phyloP scores from a whole-genome alignment of 1,140 invertebrate species.

The Tribolium madens region DNA sequence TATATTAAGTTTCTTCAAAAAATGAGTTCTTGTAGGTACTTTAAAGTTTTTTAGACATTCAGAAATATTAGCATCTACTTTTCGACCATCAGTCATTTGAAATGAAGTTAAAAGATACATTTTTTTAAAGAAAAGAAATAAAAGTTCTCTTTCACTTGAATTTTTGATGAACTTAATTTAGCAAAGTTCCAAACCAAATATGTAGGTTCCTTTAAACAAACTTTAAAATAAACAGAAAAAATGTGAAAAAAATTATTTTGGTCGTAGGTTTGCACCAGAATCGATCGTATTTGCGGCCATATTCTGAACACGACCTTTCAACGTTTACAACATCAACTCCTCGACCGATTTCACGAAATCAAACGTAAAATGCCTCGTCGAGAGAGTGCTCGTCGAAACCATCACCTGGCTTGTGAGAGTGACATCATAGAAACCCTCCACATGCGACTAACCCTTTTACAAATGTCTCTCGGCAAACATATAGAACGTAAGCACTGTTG shows the following conservation, averaged over 20 bases:
- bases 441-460: conserved; percentile 86
- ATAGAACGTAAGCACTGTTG: conserved; percentile 91
- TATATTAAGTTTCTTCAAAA: no score
- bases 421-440: conserved; percentile 91
- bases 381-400: conserved; percentile 85
- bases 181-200: no score
- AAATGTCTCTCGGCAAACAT: conserved; percentile 93
- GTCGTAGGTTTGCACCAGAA: conserved; percentile 54
- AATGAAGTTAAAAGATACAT: no score
- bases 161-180: no score
- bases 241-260: background rate
- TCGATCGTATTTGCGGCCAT: conserved; percentile 81
- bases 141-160: no score
- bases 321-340: conserved; percentile 82
- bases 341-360: conserved; percentile 83
- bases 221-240: background rate
- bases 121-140: no score
- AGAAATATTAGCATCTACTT: no score
- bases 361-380: conserved; percentile 90
- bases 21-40: no score
- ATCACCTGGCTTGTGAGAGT: conserved; percentile 86
- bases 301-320: conserved; percentile 87
- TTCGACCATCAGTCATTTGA: no score
- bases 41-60: no score
- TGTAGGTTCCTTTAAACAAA: no score